Conservation (phyloP, 2,113 vertebrate species). For the Myiozetetes cayanensis region DNA sequence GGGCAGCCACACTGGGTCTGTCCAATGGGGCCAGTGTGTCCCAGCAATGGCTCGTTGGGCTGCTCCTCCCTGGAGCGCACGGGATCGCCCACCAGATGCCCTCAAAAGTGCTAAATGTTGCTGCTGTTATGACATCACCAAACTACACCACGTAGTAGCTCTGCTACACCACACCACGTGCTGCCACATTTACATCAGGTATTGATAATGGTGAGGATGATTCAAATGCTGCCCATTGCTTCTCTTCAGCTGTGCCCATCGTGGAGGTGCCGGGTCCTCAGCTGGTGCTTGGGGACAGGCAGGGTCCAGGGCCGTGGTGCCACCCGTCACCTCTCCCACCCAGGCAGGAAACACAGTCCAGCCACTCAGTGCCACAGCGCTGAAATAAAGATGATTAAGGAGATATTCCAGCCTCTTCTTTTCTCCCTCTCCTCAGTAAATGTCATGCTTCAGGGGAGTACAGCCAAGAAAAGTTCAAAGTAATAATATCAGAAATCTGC, state of each 20-base stretch:
- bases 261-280: background rate
- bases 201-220: background rate
- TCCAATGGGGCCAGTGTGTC: rapidly evolving
- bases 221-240: too few relatives aligned
- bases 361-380: background rate
- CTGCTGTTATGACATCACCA: rapidly evolving
- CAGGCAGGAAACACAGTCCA: background rate
- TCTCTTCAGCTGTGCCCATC: rapidly evolving
- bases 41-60: background rate
- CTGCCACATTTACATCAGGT: too few relatives aligned
- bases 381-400: constrained; percentile 41
- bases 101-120: background rate
- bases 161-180: rapidly evolving
- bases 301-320: rapidly evolving
- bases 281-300: background rate
- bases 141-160: rapidly evolving
- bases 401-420: background rate
- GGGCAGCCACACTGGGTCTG: background rate
- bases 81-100: rapidly evolving
- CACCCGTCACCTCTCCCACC: background rate
- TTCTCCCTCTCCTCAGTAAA: constrained; percentile 50
- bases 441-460: constrained; percentile 65
- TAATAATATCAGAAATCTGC: constrained; percentile 66
- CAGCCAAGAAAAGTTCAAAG: constrained; percentile 71
- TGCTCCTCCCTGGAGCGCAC: rapidly evolving